Conservation (phyloP, 2,113 vertebrate genomes). For the Scomber japonicus region DNA sequence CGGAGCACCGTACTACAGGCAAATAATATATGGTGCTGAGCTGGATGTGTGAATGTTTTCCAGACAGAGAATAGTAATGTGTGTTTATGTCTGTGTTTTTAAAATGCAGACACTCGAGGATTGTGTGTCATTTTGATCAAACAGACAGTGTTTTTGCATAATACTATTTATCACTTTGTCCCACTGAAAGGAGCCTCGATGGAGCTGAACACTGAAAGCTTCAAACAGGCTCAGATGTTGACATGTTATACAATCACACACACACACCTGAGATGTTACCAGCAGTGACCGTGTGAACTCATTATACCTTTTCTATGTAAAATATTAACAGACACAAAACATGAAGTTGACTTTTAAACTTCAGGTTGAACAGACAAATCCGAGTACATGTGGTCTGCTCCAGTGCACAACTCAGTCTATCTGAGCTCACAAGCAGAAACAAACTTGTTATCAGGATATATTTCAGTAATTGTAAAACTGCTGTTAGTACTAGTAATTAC, state of each 20-base stretch:
- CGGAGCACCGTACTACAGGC: slow-evolving; percentile 11
- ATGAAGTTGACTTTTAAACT: neutral
- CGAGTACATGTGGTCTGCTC: neutral
- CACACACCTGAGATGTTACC: slow-evolving; percentile 1
- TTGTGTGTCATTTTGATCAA: slow-evolving; percentile 9
- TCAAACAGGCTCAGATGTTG: neutral
- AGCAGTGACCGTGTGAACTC: slow-evolving; percentile 4
- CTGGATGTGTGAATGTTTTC: slow-evolving; percentile 11
- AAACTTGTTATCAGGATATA: neutral
- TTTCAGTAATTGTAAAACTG: neutral
- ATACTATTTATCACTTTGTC: neutral
- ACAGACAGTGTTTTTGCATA: neutral
- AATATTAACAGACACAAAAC: slow-evolving; percentile 42
- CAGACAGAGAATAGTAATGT: neutral
- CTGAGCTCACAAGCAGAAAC: neutral
- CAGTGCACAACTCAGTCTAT: neutral
- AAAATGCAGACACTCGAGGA: slow-evolving; percentile 3
- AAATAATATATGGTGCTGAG: neutral
- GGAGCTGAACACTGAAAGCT: neutral
- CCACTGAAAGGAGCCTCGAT: neutral
- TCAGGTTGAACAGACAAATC: neutral
- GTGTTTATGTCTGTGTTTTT: neutral
- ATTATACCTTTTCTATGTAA: slow-evolving; percentile 16
- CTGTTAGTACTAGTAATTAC: neutral
- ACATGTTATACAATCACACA: slow-evolving; percentile 15